These are phyloP conservation scores for Cichlasoma orientale DNA, from an alignment of 2,797 vertebrate species.

Conservation along the genomic window DNA sequence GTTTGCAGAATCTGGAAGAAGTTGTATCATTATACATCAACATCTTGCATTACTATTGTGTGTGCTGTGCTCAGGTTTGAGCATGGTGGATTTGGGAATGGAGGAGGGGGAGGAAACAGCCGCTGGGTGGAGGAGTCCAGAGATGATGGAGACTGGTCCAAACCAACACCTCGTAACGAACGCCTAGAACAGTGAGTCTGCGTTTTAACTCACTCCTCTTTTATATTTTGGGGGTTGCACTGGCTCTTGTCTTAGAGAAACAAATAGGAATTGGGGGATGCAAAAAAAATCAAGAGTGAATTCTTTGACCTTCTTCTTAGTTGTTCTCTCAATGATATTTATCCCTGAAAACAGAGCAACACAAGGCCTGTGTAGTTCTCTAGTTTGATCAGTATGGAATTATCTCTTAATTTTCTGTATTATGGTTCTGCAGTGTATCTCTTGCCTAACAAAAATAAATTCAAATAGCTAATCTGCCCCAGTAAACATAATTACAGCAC, in stretches of 20 bases:
- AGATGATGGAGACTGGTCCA: constrained; percentile 97
- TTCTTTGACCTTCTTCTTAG: not conserved
- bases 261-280: not conserved
- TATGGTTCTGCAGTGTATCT: not conserved
- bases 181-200: constrained; percentile 90
- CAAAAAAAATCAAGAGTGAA: not conserved
- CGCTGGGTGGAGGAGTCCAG: constrained; percentile 92
- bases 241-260: not conserved
- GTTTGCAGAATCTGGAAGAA: not conserved
- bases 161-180: constrained; percentile 91
- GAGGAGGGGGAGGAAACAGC: constrained; percentile 81
- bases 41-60: not conserved
- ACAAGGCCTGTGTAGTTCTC: not conserved
- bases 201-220: too few relatives aligned
- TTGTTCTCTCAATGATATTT: not conserved
- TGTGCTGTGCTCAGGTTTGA: constrained; percentile 79
- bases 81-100: constrained; percentile 77
- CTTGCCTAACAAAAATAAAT: not conserved
- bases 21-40: not conserved
- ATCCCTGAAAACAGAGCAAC: not conserved
- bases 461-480: accelerated
- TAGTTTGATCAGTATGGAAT: not conserved
- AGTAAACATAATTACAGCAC: not conserved
- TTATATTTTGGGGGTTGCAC: not conserved
- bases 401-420: not conserved